Evolutionary conservation across 2,888 invertebrate species (phyloP).

Genomic region (Cantharis lateralis): DNA sequence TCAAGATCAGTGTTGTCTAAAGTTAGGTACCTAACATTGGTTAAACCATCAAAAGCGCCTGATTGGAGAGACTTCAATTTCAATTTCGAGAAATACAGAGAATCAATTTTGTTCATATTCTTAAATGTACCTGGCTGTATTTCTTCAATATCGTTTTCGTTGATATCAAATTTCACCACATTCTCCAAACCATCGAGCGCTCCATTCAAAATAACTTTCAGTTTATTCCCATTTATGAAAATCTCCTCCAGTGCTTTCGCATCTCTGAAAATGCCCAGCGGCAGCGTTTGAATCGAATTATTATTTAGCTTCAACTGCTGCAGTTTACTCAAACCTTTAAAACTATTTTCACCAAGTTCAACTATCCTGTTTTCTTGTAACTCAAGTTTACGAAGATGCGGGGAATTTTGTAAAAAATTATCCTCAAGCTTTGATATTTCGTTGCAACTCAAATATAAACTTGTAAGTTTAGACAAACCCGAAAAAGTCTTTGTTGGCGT

Average conservation of each 20-base stretch:
- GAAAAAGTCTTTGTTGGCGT: neutral
- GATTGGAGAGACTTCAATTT: neutral
- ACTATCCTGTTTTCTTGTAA: neutral
- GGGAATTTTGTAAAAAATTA: neutral
- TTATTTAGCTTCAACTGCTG: neutral
- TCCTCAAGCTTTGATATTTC: neutral
- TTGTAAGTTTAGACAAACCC: neutral
- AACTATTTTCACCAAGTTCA: neutral
- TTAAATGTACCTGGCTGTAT: neutral
- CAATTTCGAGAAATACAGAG: neutral
- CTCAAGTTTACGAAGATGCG: neutral
- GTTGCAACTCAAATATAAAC: neutral
- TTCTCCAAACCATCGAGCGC: neutral
- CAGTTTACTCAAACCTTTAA: neutral
- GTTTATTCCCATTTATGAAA: neutral
- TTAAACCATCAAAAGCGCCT: neutral
- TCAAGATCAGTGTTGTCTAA: constrained; percentile 4
- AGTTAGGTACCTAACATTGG: neutral
- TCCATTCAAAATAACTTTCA: neutral
- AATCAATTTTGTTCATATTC: neutral
- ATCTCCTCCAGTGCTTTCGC: neutral
- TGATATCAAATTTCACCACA: neutral
- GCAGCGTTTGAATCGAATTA: constrained; percentile 1
- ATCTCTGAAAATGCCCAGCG: neutral
- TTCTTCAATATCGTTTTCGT: constrained; percentile 2